Evolutionary conservation across 2,113 vertebrate genomes (phyloP).

Genomic region (Camelus bactrianus): DNA sequence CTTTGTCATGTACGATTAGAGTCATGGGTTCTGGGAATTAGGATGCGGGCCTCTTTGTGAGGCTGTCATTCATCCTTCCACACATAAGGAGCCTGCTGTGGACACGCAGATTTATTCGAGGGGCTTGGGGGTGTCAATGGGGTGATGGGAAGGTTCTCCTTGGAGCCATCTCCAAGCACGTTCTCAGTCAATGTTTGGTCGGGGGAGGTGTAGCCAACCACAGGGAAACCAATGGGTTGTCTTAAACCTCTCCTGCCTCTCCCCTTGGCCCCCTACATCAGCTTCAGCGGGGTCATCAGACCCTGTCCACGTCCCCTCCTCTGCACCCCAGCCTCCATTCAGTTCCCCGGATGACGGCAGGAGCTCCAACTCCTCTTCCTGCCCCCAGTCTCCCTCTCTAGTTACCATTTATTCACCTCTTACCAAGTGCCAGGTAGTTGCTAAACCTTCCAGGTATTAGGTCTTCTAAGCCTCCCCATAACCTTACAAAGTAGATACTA

Average conservation of each 20-base stretch:
- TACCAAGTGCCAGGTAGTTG: not conserved
- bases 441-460: not conserved
- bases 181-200: too few relatives aligned
- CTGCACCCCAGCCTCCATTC: not conserved
- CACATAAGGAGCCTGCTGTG: too few relatives aligned
- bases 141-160: not conserved
- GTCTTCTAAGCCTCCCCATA: not conserved
- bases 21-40: too few relatives aligned
- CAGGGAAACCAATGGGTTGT: not conserved
- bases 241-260: too few relatives aligned
- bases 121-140: too few relatives aligned
- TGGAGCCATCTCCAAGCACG: not conserved
- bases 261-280: not conserved
- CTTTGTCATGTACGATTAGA: too few relatives aligned
- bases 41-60: too few relatives aligned
- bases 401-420: not conserved
- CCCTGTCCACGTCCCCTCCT: too few relatives aligned
- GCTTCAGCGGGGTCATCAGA: not conserved
- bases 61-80: too few relatives aligned
- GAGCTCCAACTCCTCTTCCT: not conserved
- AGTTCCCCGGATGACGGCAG: not conserved
- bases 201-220: too few relatives aligned
- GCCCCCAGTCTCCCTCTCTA: not conserved
- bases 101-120: too few relatives aligned
- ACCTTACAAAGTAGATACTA: not conserved